Conservation (phyloP, 1,140 invertebrate genomes). For the Neuroterus valhalla region DNA sequence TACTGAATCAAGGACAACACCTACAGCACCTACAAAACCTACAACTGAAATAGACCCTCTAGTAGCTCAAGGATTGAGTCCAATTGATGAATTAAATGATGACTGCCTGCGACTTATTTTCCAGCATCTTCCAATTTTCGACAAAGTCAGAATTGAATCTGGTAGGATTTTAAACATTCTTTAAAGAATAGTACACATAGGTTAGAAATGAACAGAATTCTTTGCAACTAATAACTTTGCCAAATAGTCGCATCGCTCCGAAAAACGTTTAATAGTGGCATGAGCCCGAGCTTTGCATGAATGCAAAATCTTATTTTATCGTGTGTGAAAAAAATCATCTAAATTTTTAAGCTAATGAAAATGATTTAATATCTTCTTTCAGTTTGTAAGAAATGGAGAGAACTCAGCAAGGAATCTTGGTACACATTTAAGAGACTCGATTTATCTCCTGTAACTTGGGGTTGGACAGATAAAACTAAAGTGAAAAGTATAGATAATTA, state of each 20-base stretch:
- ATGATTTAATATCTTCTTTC: background rate
- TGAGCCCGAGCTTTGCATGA: too few relatives aligned
- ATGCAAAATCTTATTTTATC: too few relatives aligned
- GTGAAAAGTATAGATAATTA: background rate
- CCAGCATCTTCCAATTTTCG: constrained; percentile 13
- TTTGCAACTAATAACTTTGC: too few relatives aligned
- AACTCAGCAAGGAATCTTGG: background rate
- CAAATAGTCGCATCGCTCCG: too few relatives aligned
- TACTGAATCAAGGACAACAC: too few relatives aligned
- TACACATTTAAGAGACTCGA: constrained; percentile 6
- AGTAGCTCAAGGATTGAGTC: background rate
- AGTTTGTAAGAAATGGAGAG: background rate
- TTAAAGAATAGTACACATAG: too few relatives aligned
- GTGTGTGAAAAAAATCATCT: too few relatives aligned
- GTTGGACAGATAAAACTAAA: background rate
- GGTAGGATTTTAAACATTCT: background rate
- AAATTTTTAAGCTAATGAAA: too few relatives aligned
- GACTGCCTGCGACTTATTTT: constrained; percentile 8
- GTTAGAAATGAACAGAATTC: too few relatives aligned
- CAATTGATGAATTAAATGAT: background rate
- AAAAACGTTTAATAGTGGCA: too few relatives aligned
- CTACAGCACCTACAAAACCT: too few relatives aligned
- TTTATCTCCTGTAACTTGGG: background rate
- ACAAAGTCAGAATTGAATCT: background rate
- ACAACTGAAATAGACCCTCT: too few relatives aligned